Evolutionary conservation across 92 coral and sea anemone genomes (phyloP), one percentile per base, ranked within the genome.

Genomic region (Scolanthus callimorphus): DNA sequence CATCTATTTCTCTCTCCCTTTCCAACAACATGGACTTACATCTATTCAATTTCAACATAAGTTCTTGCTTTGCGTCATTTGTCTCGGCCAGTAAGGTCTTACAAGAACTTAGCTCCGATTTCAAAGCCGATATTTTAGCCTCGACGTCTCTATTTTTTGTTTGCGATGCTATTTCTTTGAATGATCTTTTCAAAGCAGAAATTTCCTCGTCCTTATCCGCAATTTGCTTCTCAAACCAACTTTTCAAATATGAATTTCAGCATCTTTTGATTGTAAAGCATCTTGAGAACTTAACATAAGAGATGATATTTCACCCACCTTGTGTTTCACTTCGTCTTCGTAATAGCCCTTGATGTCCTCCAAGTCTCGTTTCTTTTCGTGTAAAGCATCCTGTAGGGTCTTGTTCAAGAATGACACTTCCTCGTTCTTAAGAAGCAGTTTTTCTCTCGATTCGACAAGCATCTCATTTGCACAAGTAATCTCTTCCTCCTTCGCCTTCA

Each of bases 181-280:
- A 47, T 27, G 80, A 70, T 37, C 77, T 55, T 57, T 66, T 67
- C 11, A 86, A 51, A 20, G 85, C 74, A 21, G 69, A 28, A 45
- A 86, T 81, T 60, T 86, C 85, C 11, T 31, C 72, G 46, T 86
- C 70, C 54, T 73, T 69, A 11, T 45, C 70, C 29, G 51, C 51
- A 11, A 77, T 39, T 10, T 64, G 69, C 17, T 31, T 61, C 49
- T 82, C 75, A 47, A 76, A 72, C 27, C 57, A 31, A 19, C 54
- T 46, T 45, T 69, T 66, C 39, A 83, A 17, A 30, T 61, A 6
- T 63, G 52, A 1, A 81, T 61, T 1, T 77, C 89, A n/a, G 50
- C 51, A 2, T 77, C 65, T 50, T 65, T 65, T 23, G 50, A 29
- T 46, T 50, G 51, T 13, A 65, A 17, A 0, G 65, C 53, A 50